Evolutionary conservation across 1,140 invertebrate genomes (phyloP).

Genomic region (Pachypeltis micranthus): DNA sequence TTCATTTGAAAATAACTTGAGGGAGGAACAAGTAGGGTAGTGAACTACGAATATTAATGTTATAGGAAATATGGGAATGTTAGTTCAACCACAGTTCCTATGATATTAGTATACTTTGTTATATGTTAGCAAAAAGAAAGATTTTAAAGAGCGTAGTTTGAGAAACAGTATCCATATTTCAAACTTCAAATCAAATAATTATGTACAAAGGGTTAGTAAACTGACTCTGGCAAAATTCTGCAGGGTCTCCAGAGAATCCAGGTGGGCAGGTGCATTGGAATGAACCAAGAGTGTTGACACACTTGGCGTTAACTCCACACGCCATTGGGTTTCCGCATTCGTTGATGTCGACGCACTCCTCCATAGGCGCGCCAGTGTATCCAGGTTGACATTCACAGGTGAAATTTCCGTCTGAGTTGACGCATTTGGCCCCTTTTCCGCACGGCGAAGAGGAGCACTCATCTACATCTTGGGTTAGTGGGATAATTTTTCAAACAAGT

Average conservation of each 20-base stretch:
- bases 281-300: slow-evolving; percentile 60
- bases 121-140: not conserved
- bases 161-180: slow-evolving; percentile 16
- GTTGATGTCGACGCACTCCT: slow-evolving; percentile 49
- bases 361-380: slow-evolving; percentile 43
- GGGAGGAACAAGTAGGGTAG: not conserved
- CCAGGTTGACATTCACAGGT: slow-evolving; percentile 62
- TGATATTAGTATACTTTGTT: not conserved
- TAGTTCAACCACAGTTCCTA: slow-evolving; percentile 13
- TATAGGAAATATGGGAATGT: slow-evolving; percentile 13
- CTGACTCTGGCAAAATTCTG: slow-evolving; percentile 66
- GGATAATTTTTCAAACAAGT: not conserved
- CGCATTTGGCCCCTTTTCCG: slow-evolving; percentile 55
- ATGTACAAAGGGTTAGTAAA: slow-evolving; percentile 30
- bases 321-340: slow-evolving; percentile 47
- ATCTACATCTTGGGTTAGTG: slow-evolving; percentile 38
- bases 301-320: slow-evolving; percentile 58
- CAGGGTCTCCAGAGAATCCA: slow-evolving; percentile 47
- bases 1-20: slow-evolving; percentile 10
- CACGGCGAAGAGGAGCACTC: slow-evolving; percentile 47
- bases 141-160: too few relatives aligned
- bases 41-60: not conserved
- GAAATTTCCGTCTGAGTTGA: slow-evolving; percentile 60
- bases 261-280: slow-evolving; percentile 60
- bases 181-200: not conserved